A percentile compares a stretch with the other conserved stretches of the same genome.
These are phyloP conservation scores for Leucoraja ocellata DNA, from an alignment of 2,797 vertebrate species.

Conservation along the genomic window DNA sequence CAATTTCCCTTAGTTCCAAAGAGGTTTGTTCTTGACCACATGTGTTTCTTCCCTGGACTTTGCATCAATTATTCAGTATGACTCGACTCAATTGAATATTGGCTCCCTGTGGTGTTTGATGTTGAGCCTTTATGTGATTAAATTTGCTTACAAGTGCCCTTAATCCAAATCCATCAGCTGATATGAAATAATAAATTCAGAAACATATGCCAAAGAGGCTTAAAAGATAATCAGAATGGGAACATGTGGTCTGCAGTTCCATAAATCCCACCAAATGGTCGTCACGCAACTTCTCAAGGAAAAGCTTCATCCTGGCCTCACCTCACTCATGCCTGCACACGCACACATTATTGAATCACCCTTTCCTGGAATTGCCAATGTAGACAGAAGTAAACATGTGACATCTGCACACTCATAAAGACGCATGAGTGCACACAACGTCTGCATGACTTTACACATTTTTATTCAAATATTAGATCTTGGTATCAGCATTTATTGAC, in stretches of 20 bases:
- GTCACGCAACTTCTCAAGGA: too few relatives aligned
- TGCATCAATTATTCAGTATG: neutral
- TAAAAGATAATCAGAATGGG: conserved; percentile 9
- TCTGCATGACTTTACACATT: too few relatives aligned
- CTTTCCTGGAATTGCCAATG: too few relatives aligned
- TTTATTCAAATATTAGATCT: too few relatives aligned
- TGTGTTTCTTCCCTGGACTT: neutral
- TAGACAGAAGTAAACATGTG: neutral
- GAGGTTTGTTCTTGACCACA: neutral
- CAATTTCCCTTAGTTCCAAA: too few relatives aligned
- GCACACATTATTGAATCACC: neutral
- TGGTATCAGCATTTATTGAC: too few relatives aligned
- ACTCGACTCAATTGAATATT: neutral
- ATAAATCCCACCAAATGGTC: neutral
- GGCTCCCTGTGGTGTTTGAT: neutral
- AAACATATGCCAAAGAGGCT: conserved; percentile 29
- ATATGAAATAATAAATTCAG: conserved; percentile 27
- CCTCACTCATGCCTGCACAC: neutral
- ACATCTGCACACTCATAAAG: neutral
- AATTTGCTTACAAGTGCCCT: neutral
- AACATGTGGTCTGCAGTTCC: neutral
- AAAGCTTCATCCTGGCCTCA: neutral
- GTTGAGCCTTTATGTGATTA: neutral
- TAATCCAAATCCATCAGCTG: conserved; percentile 27
- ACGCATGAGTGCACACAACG: neutral